These are phyloP conservation scores for Hofmannophila pseudospretella DNA, from an alignment of 2,888 invertebrate genomes.

Conservation along the genomic window DNA sequence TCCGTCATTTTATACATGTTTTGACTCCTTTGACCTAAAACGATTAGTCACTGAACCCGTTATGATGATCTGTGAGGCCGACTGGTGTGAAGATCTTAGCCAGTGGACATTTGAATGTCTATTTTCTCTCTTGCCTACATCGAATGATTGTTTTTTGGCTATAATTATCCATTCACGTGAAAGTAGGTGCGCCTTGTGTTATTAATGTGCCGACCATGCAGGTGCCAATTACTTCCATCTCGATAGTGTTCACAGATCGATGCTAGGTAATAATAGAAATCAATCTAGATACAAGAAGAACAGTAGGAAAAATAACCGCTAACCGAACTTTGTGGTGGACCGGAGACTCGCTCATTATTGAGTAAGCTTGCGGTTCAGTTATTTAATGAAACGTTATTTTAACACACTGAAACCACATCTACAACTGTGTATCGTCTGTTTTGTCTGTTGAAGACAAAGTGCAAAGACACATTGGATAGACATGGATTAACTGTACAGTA, in stretches of 20 bases:
- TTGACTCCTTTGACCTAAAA: too few species aligned
- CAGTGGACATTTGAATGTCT: not conserved
- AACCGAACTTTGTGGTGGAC: conserved; percentile 56
- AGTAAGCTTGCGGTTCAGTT: conserved; percentile 55
- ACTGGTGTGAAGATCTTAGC: not conserved
- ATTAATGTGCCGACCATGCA: conserved; percentile 30
- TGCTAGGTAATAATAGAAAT: conserved; percentile 59
- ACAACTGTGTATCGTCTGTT: conserved; percentile 25
- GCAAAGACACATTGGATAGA: too few species aligned
- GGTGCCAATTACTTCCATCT: conserved; percentile 49
- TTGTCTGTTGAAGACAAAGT: conserved; percentile 22
- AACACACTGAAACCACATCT: conserved; percentile 38
- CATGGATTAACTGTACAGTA: too few species aligned
- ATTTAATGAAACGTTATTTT: conserved; percentile 61
- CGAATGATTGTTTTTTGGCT: conserved; percentile 15
- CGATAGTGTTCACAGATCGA: conserved; percentile 53
- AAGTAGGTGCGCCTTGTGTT: conserved; percentile 28
- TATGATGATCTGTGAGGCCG: too few species aligned
- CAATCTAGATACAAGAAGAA: conserved; percentile 56
- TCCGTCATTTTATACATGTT: too few species aligned
- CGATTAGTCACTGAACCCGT: too few species aligned
- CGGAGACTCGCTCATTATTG: conserved; percentile 56
- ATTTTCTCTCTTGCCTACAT: not conserved
- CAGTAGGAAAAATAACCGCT: conserved; percentile 61
- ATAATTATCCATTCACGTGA: conserved; percentile 24